These are phyloP conservation scores for Muschampia plurimacula DNA, from an alignment of 2,888 invertebrate species.

Conservation along the genomic window DNA sequence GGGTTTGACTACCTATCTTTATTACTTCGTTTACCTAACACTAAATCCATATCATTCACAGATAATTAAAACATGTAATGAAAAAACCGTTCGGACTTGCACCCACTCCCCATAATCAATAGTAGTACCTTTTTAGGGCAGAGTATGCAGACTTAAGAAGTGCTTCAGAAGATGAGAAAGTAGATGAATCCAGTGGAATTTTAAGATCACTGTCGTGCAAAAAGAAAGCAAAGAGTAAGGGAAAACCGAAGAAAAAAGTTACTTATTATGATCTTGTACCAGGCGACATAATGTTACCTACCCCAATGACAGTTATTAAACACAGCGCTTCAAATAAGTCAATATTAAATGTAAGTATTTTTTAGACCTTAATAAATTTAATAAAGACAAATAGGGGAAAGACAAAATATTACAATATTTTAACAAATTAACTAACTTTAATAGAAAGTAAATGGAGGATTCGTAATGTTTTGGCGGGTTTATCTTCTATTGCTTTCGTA, in stretches of 20 bases:
- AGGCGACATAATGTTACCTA: slow-evolving; percentile 64
- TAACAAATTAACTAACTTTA: no score
- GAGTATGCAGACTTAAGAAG: slow-evolving; percentile 48
- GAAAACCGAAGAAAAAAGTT: slow-evolving; percentile 57
- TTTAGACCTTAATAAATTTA: no score
- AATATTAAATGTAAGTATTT: slow-evolving; percentile 66
- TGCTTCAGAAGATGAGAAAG: slow-evolving; percentile 1
- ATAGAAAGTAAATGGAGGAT: no score
- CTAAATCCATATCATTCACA: no score
- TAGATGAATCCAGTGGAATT: slow-evolving; percentile 46
- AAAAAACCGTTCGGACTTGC: no score
- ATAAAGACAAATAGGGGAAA: background rate
- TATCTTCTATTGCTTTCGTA: no score
- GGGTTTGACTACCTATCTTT: no score
- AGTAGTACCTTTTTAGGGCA: slow-evolving; percentile 40
- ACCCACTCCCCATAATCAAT: no score
- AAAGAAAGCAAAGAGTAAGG: slow-evolving; percentile 47
- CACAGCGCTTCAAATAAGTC: slow-evolving; percentile 69
- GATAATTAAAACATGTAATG: no score
- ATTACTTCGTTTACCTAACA: no score
- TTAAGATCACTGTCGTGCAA: slow-evolving; percentile 40
- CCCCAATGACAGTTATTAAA: slow-evolving; percentile 60
- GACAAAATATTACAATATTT: no score
- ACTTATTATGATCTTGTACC: slow-evolving; percentile 66
- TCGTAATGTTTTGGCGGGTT: no score